phyloP scores from a whole-genome alignment of 1,140 invertebrate species.

The Scaptomyza graminum region DNA sequence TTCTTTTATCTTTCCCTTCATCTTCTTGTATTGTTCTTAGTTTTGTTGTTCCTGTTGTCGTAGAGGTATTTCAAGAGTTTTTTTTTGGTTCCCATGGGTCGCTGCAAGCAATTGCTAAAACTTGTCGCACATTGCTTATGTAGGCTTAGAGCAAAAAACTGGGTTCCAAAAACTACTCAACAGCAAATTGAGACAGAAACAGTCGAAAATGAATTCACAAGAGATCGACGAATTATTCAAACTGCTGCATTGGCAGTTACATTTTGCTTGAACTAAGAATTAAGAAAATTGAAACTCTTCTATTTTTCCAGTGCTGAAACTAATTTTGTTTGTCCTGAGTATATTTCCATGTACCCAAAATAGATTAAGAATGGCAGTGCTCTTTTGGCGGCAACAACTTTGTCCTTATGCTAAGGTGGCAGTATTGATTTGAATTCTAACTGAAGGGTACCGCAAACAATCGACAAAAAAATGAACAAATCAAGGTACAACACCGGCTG shows the following conservation, averaged over 20 bases:
- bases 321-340: too few relatives aligned
- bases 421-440: slow-evolving; percentile 17
- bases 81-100: slow-evolving; percentile 27
- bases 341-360: too few relatives aligned
- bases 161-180: neutral
- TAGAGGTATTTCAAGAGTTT: slow-evolving; percentile 22
- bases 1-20: neutral
- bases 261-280: too few relatives aligned
- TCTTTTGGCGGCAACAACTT: neutral
- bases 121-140: slow-evolving; percentile 36
- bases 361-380: neutral
- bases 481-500: slow-evolving; percentile 1
- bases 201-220: neutral
- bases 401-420: neutral
- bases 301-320: too few relatives aligned
- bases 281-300: too few relatives aligned
- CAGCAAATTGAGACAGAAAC: neutral
- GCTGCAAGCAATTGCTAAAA: slow-evolving; percentile 38
- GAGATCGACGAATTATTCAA: too few relatives aligned
- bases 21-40: slow-evolving; percentile 19
- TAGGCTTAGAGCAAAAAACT: slow-evolving; percentile 11
- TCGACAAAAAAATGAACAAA: slow-evolving; percentile 2
- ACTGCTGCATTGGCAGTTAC: too few relatives aligned
- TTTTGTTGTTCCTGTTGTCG: neutral
- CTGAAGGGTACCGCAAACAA: slow-evolving; percentile 12